Conservation (phyloP, 2,113 vertebrate genomes). For the Seriola aureovittata region DNA sequence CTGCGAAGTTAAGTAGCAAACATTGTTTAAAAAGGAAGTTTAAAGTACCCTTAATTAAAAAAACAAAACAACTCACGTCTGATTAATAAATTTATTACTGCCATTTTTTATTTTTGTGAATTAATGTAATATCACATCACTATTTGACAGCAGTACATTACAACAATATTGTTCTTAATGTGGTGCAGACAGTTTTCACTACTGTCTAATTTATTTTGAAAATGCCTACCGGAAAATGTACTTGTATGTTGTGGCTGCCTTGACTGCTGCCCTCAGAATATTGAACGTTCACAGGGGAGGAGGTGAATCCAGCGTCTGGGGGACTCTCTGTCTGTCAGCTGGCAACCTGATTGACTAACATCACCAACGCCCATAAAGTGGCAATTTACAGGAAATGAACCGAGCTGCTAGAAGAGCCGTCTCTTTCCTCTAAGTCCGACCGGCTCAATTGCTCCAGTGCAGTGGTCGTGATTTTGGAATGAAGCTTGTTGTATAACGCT, state of each 20-base stretch:
- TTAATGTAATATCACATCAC: too few species aligned
- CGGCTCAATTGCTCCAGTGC: background rate
- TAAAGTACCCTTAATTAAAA: too few species aligned
- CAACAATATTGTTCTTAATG: background rate
- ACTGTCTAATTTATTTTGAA: constrained; percentile 34
- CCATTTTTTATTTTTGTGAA: background rate
- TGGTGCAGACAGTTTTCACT: background rate
- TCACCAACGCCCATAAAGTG: constrained; percentile 84
- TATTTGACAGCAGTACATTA: background rate
- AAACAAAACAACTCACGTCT: background rate
- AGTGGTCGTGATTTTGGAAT: constrained; percentile 51
- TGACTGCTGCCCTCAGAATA: constrained; percentile 5
- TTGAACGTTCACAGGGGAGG: constrained; percentile 77
- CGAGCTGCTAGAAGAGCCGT: constrained; percentile 55
- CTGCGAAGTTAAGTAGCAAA: too few species aligned
- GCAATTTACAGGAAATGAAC: constrained; percentile 79
- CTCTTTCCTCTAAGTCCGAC: constrained; percentile 38
- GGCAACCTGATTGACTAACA: constrained; percentile 77
- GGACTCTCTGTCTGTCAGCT: constrained; percentile 55
- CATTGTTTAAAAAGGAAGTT: too few species aligned
- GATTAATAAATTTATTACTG: too few species aligned
- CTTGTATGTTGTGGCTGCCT: rapidly evolving
- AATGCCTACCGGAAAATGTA: background rate
- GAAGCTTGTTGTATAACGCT: constrained; percentile 25
- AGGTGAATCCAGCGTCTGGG: constrained; percentile 65